phyloP scores from a whole-genome alignment of 1,140 invertebrate species.

The Philotrypesis tridentata region DNA sequence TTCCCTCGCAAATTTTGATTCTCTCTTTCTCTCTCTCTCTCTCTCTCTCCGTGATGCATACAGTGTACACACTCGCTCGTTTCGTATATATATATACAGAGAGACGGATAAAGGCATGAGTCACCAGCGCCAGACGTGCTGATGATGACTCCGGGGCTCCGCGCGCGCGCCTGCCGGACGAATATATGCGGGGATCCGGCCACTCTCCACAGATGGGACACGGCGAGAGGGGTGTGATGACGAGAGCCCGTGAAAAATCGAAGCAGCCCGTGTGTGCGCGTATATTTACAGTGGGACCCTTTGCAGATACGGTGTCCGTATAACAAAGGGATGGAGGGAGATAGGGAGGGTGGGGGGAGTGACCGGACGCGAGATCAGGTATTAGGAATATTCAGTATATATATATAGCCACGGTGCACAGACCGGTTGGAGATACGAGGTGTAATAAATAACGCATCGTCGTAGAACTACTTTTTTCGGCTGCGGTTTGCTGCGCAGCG shows the following conservation, averaged over 20 bases:
- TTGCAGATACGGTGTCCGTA: not conserved
- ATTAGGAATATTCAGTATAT: too few relatives aligned
- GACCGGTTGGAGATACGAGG: too few relatives aligned
- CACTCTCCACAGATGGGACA: not conserved
- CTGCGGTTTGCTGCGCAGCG: too few relatives aligned
- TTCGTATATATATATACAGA: not conserved
- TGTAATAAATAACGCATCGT: not conserved
- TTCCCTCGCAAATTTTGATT: too few relatives aligned
- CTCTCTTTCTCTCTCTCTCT: too few relatives aligned
- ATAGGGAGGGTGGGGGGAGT: not conserved
- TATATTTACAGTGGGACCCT: not conserved
- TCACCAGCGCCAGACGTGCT: constrained; percentile 54
- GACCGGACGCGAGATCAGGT: not conserved
- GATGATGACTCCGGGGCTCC: constrained; percentile 50
- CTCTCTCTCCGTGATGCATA: not conserved
- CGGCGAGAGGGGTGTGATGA: not conserved
- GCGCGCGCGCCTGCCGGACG: constrained; percentile 61
- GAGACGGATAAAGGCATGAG: constrained; percentile 36
- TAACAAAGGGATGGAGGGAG: too few relatives aligned
- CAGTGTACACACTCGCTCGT: not conserved
- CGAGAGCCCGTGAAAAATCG: constrained; percentile 36
- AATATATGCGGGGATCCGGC: constrained; percentile 59
- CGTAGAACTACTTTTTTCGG: too few relatives aligned
- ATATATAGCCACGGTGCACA: too few relatives aligned
- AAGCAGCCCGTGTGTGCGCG: not conserved